A percentile compares a stretch with the other conserved stretches of the same genome.
phyloP scores from a whole-genome alignment of 2,113 vertebrate genomes.

The Crocuta crocuta region DNA sequence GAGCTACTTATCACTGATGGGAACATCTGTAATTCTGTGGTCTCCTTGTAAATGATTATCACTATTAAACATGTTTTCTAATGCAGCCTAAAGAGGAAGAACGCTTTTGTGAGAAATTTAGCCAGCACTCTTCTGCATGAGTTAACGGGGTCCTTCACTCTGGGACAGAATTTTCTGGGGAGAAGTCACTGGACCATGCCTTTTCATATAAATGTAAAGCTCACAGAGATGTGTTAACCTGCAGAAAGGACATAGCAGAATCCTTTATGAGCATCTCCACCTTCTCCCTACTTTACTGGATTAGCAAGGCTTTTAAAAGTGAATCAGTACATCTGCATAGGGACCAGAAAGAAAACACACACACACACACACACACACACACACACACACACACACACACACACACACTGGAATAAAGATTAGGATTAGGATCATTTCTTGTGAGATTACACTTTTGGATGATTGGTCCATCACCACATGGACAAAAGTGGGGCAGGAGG shows the following conservation, averaged over 20 bases:
- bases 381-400: too few relatives aligned
- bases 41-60: constrained; percentile 43
- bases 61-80: constrained; percentile 20
- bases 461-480: not conserved
- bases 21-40: constrained; percentile 3
- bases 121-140: not conserved
- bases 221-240: not conserved
- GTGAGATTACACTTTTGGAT: not conserved
- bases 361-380: too few relatives aligned
- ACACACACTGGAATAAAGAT: not conserved
- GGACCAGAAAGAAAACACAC: not conserved
- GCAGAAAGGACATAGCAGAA: not conserved
- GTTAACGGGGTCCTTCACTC: not conserved
- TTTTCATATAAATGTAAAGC: not conserved
- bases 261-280: not conserved
- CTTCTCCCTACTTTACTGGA: not conserved
- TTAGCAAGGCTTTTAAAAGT: not conserved
- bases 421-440: not conserved
- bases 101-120: not conserved
- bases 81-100: not conserved
- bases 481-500: not conserved
- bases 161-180: not conserved
- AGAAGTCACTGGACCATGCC: too few relatives aligned
- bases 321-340: not conserved
- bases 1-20: not conserved